Percentiles rank a stretch among this genome's conserved stretches.
phyloP scores from a whole-genome alignment of 2,888 invertebrate species.

The Zygaena filipendulae region DNA sequence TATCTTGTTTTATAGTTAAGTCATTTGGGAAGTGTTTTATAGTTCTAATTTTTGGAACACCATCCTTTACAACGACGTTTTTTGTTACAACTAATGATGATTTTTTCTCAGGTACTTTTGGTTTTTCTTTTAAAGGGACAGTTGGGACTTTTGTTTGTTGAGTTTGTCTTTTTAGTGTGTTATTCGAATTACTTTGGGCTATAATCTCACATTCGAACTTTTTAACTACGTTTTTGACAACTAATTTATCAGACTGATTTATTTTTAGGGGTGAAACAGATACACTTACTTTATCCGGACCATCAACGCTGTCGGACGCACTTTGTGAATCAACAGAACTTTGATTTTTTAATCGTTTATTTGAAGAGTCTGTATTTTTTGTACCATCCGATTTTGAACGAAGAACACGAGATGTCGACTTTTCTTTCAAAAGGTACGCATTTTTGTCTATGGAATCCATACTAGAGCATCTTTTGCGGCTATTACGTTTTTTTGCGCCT shows the following conservation, averaged over 20 bases:
- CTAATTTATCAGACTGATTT: constrained; percentile 29
- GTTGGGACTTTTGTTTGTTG: constrained; percentile 34
- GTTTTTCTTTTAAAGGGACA: constrained; percentile 53
- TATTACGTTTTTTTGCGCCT: constrained; percentile 55
- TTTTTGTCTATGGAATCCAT: constrained; percentile 56
- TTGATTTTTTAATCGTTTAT: constrained; percentile 44
- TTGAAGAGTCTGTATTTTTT: constrained; percentile 49
- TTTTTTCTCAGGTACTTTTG: constrained; percentile 71
- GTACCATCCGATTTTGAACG: constrained; percentile 60
- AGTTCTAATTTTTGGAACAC: constrained; percentile 61
- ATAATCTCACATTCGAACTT: constrained; percentile 61
- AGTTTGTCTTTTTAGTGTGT: constrained; percentile 46
- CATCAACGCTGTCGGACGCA: constrained; percentile 52
- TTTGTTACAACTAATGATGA: constrained; percentile 61
- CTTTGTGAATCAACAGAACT: constrained; percentile 45
- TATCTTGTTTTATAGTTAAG: constrained; percentile 22
- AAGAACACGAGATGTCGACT: constrained; percentile 36
- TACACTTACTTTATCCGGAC: constrained; percentile 29
- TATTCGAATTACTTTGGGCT: constrained; percentile 35
- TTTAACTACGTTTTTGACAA: constrained; percentile 54
- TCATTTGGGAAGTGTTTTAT: constrained; percentile 36
- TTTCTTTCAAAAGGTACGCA: too few relatives aligned
- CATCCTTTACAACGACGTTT: constrained; percentile 62
- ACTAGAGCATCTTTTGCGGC: constrained; percentile 60
- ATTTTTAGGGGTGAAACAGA: constrained; percentile 17